Evolutionary conservation across 2,797 vertebrate genomes (phyloP).

Genomic region (Gymnopithys bicolor): DNA sequence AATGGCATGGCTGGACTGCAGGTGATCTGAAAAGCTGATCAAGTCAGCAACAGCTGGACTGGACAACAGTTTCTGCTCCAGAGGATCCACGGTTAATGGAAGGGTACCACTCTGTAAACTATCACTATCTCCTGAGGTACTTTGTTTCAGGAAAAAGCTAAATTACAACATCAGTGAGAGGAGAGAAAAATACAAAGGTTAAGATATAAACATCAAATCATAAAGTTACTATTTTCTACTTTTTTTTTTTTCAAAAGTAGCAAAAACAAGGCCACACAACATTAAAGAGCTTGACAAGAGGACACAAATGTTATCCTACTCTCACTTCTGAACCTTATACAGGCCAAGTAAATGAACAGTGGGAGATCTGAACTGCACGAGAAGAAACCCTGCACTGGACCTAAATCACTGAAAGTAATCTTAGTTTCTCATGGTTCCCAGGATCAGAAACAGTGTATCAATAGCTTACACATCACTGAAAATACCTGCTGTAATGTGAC

Average conservation of each 20-base stretch:
- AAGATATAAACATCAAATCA: background rate
- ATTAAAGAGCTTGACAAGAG: background rate
- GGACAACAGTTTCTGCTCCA: conserved; percentile 79
- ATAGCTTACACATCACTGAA: background rate
- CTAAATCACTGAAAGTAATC: background rate
- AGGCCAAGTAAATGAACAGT: background rate
- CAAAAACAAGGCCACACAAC: background rate
- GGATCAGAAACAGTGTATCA: background rate
- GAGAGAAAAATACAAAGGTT: background rate
- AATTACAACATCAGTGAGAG: background rate
- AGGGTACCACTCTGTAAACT: conserved; percentile 89
- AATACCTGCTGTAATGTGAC: background rate
- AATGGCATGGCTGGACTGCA: conserved; percentile 74
- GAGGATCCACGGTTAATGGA: conserved; percentile 74
- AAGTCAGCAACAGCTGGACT: conserved; percentile 77
- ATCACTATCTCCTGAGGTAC: conserved; percentile 94
- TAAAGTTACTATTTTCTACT: background rate
- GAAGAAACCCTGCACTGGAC: background rate
- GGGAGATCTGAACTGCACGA: background rate
- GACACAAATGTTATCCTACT: background rate
- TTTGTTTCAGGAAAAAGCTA: conserved; percentile 93
- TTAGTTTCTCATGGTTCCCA: background rate
- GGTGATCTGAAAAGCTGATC: conserved; percentile 79
- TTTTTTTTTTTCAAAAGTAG: background rate
- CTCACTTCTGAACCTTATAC: background rate